A percentile compares a stretch with the other conserved stretches of the same genome.
These are phyloP conservation scores for Meda fulgida DNA, from an alignment of 2,797 vertebrate genomes.

Conservation along the genomic window DNA sequence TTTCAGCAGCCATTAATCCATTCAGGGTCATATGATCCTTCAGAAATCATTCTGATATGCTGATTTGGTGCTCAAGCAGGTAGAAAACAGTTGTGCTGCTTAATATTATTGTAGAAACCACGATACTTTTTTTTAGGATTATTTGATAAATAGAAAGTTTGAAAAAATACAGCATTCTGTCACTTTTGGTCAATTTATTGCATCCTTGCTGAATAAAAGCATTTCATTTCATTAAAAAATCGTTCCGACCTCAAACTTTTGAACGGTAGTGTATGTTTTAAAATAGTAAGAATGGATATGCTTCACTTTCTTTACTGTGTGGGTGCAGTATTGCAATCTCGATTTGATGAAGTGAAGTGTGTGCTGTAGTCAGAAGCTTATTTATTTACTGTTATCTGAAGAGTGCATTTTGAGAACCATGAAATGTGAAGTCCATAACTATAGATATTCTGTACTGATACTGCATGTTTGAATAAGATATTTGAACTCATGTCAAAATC, in stretches of 20 bases:
- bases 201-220: not conserved
- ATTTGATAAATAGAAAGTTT: not conserved
- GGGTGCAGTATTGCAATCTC: not conserved
- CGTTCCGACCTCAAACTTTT: not conserved
- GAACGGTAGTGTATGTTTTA: not conserved
- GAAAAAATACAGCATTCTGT: not conserved
- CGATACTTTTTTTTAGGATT: not conserved
- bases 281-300: not conserved
- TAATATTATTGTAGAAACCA: not conserved
- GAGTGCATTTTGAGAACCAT: not conserved
- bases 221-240: not conserved
- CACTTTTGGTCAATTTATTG: not conserved
- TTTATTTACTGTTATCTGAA: constrained; percentile 20
- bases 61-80: not conserved
- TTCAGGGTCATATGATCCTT: not conserved
- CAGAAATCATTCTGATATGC: not conserved
- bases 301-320: not conserved
- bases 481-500: not conserved
- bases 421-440: constrained; percentile 12
- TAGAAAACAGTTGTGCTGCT: not conserved
- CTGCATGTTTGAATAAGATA: constrained; percentile 17
- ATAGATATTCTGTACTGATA: not conserved
- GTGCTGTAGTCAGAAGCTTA: not conserved
- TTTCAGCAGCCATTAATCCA: not conserved
- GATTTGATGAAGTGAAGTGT: not conserved